Conservation (phyloP, 2,113 vertebrate genomes). For the Clarias gariepinus region DNA sequence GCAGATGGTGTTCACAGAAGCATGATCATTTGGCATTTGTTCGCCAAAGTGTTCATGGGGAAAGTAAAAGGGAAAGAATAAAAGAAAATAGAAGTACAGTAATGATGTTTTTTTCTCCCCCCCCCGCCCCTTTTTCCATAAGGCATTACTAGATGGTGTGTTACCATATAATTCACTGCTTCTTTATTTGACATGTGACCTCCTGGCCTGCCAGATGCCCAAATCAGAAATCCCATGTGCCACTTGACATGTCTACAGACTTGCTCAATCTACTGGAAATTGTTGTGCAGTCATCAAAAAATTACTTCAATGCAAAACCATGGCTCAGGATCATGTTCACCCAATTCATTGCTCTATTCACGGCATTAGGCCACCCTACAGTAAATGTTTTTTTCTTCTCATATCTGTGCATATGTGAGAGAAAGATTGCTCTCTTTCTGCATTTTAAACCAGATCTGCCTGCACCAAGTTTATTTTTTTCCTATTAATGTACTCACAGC, state of each 20-base stretch:
- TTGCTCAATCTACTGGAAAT: slow-evolving; percentile 16
- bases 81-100: slow-evolving; percentile 35
- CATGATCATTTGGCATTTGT: slow-evolving; percentile 72
- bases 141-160: slow-evolving; percentile 41
- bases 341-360: not conserved
- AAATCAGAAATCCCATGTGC: slow-evolving; percentile 63
- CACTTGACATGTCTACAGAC: slow-evolving; percentile 47
- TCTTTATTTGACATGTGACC: slow-evolving; percentile 41
- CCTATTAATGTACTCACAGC: too few relatives aligned
- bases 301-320: slow-evolving; percentile 12
- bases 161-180: slow-evolving; percentile 46
- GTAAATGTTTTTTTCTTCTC: slow-evolving; percentile 9
- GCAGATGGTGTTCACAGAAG: slow-evolving; percentile 77
- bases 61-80: slow-evolving; percentile 19
- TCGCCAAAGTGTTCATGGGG: slow-evolving; percentile 65
- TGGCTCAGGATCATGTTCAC: slow-evolving; percentile 21
- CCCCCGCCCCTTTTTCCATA: slow-evolving; percentile 27
- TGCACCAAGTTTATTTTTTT: too few relatives aligned
- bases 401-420: not conserved
- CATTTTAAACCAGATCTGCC: not conserved
- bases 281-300: slow-evolving; percentile 21
- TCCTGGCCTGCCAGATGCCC: slow-evolving; percentile 45
- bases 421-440: not conserved
- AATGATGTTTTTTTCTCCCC: slow-evolving; percentile 7
- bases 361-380: slow-evolving; percentile 8